Percentiles rank a stretch among this genome's conserved stretches.
These are phyloP conservation scores for Gallinago nigripennis DNA, from an alignment of 2,797 vertebrate genomes.

Conservation along the genomic window DNA sequence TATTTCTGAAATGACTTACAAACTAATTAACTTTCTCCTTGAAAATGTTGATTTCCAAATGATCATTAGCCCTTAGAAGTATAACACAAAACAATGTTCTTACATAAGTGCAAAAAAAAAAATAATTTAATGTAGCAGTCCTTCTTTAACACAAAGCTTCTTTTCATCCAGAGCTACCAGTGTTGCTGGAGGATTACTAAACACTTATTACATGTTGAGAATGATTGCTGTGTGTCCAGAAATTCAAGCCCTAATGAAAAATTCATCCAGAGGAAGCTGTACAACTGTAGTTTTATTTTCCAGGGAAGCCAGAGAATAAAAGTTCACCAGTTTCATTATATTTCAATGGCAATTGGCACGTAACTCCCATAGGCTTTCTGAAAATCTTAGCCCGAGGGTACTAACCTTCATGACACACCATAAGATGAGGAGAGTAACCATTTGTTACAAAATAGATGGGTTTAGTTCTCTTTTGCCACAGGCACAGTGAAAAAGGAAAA, in stretches of 20 bases:
- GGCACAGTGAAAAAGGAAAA: not conserved
- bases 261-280: not conserved
- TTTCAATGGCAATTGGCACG: not conserved
- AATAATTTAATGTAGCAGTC: not conserved
- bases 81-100: not conserved
- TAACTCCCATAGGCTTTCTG: not conserved
- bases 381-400: not conserved
- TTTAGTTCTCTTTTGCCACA: not conserved
- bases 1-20: not conserved
- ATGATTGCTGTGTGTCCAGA: conserved; percentile 6
- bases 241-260: conserved; percentile 23
- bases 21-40: conserved; percentile 29
- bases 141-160: conserved; percentile 15
- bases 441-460: not conserved
- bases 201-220: not conserved
- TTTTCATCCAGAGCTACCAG: not conserved
- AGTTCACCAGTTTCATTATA: not conserved
- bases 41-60: not conserved
- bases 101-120: not conserved
- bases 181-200: not conserved
- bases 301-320: not conserved
- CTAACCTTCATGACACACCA: not conserved
- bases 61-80: not conserved
- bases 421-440: not conserved
- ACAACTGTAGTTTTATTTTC: not conserved